Base-by-base conservation (phyloP, 2,888 invertebrate genomes). In the Tetropium fuscum region DNA sequence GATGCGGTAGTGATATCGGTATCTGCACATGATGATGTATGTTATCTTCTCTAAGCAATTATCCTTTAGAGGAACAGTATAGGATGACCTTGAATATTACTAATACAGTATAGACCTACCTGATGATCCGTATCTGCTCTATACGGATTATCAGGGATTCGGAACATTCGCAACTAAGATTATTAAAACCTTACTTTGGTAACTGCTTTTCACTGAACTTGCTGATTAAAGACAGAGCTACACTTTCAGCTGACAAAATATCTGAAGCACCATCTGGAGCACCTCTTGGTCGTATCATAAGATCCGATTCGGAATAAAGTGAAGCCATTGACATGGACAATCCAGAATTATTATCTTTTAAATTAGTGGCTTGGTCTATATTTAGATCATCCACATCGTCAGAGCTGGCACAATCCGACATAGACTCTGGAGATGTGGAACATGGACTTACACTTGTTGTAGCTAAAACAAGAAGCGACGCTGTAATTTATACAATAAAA, bases 191-290 rank as follows among this genome's bases (percentile, higher is more conserved):
- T 72, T 75, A 81, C 81, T 77, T 82, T 0, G 93, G 93, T 48
- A 93, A 81, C 74, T 90, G 90, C 71, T 90, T 88, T 69, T 91
- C 90, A 60, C 87, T 90, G 76, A 93, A 93, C 76, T 88, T 88
- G 59, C 90, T 88, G 54, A 94, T 88, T 16, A 94, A 80, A 15
- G 89, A 90, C 13, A 93, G 81, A 5, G 93, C 94, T 2, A 94
- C 91, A 8, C 90, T 88, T 81, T 94, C 93, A 0, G 94, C 93
- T 0, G 91, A 90, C 47, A 87, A 83, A 36, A 84, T 80, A 69
- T 85, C 86, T 2, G 84, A 82, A 27, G 81, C 80, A 1, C 82
- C 82, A 64, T 85, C 85, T 0, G 81, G 80, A 3, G 78, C 80
- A n/a, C 82, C 82, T 20, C 82, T 74, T 2, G 79, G 76, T 13